These are phyloP conservation scores for Coelopa pilipes DNA, from an alignment of 2,888 invertebrate species.

Conservation along the genomic window DNA sequence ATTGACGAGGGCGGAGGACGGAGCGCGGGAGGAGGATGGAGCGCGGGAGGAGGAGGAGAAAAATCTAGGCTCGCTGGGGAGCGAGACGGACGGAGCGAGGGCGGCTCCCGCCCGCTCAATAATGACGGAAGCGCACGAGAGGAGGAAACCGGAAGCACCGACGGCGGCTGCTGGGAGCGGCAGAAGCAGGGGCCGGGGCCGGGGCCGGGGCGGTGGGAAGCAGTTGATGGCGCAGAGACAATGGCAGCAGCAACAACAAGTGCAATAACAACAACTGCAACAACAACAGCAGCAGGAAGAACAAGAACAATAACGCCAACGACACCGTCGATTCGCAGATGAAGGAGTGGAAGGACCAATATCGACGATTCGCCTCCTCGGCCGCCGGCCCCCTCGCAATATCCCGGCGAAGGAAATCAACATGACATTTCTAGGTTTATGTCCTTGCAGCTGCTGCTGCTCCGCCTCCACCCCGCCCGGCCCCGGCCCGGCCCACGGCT, in stretches of 20 bases:
- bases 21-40: too few species aligned
- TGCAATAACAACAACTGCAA: too few species aligned
- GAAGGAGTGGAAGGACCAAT: conserved; percentile 11
- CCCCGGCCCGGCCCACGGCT: too few species aligned
- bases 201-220: background rate
- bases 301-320: background rate
- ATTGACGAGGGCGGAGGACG: too few species aligned
- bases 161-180: background rate
- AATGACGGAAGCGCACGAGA: too few species aligned
- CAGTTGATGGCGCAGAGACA: background rate
- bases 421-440: conserved; percentile 20
- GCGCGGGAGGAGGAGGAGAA: too few species aligned
- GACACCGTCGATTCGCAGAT: background rate
- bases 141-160: background rate
- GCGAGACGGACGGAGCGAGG: too few species aligned
- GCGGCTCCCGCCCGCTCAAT: too few species aligned
- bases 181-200: background rate
- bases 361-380: conserved; percentile 8
- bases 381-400: background rate
- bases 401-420: conserved; percentile 30
- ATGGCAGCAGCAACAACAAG: background rate
- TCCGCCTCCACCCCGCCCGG: background rate
- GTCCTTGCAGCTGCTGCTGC: conserved; percentile 23
- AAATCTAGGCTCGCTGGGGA: too few species aligned
- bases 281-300: background rate